Percentiles rank a stretch among this genome's conserved stretches.
phyloP scores from a whole-genome alignment of 2,113 vertebrate species.

The Uria lomvia region DNA sequence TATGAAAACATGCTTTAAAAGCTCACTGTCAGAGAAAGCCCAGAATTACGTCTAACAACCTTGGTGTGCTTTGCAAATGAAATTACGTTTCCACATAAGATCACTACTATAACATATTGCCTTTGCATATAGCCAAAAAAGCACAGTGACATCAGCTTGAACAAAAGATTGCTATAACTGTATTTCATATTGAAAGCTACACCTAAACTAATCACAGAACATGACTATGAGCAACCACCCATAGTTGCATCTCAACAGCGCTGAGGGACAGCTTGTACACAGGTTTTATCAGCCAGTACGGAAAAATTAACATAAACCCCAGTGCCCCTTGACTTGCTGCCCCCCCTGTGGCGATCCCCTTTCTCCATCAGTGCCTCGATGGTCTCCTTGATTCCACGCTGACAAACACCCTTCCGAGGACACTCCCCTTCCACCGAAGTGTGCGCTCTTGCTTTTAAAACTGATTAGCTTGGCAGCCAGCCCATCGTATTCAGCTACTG shows the following conservation, averaged over 20 bases:
- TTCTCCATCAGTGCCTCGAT: neutral
- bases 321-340: neutral
- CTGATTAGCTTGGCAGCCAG: neutral
- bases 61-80: neutral
- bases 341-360: rapidly evolving
- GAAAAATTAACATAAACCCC: too few species aligned
- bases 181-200: neutral
- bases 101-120: neutral
- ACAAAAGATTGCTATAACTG: neutral
- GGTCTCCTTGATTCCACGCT: neutral
- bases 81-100: neutral
- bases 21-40: neutral
- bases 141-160: neutral
- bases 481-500: rapidly evolving
- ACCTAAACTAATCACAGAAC: neutral
- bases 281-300: neutral
- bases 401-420: neutral
- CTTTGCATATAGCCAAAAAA: neutral
- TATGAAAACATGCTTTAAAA: neutral
- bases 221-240: rapidly evolving
- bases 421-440: neutral
- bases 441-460: neutral
- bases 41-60: neutral
- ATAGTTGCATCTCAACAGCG: neutral
- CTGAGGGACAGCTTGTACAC: neutral